These are phyloP conservation scores for Drosophila incognita DNA, from an alignment of 2,888 invertebrate species.

Conservation along the genomic window DNA sequence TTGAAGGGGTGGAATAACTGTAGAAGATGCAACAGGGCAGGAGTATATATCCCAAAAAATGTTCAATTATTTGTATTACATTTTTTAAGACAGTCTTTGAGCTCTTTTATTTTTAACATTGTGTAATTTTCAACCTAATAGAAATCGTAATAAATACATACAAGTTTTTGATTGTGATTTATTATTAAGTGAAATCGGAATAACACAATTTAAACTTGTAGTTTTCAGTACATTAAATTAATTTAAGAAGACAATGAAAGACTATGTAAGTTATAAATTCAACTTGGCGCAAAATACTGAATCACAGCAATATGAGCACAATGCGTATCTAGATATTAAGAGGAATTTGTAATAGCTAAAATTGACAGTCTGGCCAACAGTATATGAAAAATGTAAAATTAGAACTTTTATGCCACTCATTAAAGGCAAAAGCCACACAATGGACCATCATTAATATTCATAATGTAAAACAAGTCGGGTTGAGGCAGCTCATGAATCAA, in stretches of 20 bases:
- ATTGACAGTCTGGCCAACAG: background rate
- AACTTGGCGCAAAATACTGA: background rate
- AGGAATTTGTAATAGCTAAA: background rate
- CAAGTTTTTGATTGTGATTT: background rate
- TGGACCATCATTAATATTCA: slow-evolving; percentile 71
- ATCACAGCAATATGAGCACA: background rate
- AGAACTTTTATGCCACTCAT: slow-evolving; percentile 10
- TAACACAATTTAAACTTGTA: background rate
- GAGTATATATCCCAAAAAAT: background rate
- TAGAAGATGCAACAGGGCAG: slow-evolving; percentile 53
- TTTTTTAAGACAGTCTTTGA: background rate
- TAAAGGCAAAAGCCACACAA: slow-evolving; percentile 46
- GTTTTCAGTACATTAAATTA: background rate
- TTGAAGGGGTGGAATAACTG: slow-evolving; percentile 59
- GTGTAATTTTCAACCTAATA: background rate
- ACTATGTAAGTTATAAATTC: background rate
- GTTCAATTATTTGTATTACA: background rate
- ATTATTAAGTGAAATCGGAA: background rate
- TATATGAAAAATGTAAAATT: background rate
- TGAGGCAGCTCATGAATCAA: slow-evolving; percentile 50
- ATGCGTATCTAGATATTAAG: background rate
- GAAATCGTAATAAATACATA: background rate
- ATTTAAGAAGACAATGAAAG: background rate
- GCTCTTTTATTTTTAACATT: background rate
- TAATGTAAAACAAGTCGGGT: slow-evolving; percentile 29